These are phyloP conservation scores for Pionites leucogaster DNA, from an alignment of 2,113 vertebrate genomes.

Conservation along the genomic window DNA sequence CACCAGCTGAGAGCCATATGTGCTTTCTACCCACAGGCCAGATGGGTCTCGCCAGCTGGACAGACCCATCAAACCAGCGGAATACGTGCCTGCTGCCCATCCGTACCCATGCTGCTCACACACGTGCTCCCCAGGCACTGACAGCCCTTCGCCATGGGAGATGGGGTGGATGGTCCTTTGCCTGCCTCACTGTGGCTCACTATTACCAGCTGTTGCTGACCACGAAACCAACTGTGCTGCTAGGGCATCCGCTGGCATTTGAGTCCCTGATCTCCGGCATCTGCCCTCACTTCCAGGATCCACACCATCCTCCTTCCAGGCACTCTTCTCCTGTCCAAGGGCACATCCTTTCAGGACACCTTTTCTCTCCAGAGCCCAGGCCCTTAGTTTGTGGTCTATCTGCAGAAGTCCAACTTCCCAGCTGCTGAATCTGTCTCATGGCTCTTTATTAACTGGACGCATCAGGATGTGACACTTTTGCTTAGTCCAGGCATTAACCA, in stretches of 20 bases:
- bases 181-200: not conserved
- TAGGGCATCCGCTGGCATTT: not conserved
- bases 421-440: not conserved
- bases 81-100: not conserved
- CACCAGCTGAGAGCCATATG: not conserved
- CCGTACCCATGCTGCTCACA: not conserved
- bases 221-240: not conserved
- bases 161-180: no score
- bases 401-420: not conserved
- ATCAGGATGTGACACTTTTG: not conserved
- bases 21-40: not conserved
- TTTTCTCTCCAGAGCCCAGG: not conserved
- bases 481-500: not conserved
- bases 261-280: not conserved
- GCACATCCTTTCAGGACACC: not conserved
- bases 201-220: not conserved
- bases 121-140: not conserved
- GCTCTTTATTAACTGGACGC: not conserved
- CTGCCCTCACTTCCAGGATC: not conserved
- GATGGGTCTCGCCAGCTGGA: accelerated
- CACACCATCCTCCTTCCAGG: not conserved
- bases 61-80: not conserved
- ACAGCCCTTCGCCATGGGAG: not conserved
- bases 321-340: not conserved
- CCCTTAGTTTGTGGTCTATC: not conserved